Base-by-base conservation (phyloP, 1,140 invertebrate species). In the Venturia canescens region DNA sequence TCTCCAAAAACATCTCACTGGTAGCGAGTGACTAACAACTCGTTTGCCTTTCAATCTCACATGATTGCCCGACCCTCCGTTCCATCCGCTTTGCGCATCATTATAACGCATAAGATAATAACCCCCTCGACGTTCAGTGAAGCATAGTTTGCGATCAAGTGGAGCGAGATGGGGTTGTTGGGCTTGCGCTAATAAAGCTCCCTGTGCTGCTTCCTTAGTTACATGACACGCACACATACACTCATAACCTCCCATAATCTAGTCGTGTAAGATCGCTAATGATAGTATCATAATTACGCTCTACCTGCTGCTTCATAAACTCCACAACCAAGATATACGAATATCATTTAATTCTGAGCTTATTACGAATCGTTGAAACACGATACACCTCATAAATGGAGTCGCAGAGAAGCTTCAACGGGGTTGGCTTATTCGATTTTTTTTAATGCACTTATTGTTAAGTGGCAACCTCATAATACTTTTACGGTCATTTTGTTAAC, bases 251-350 rank as follows among this genome's bases (percentile, higher is more conserved):
- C 69, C 69, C 23, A 71, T 71, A 71, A 71, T 71, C 69, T 71
- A 71, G 11, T 71, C 26, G 34, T 74, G 78, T 72, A 79, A 81
- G 77, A 81, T 85, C 85, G 78, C 88, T 90, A 88, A 90, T 86
- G 86, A 90, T 88, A 89, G 88, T 88, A 89, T 90, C 88, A 83
- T 88, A 85, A 86, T 89, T 89, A 89, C 87, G 87, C 83, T 85
- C 85, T 86, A 86, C 88, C 86, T 86, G 85, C 85, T 88, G 85
- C 85, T 88, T 87, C 86, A 84, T 80, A 84, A 88, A 84, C 85
- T 87, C 85, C 81, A 63, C 86, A 84, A 84, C 83, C 83, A 87
- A 87, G 83, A 88, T 87, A 86, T 63, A 27, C 23, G 44, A 71
- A 31, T 71, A 71, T 71, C 67, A 29, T 70, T 70, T 70, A 70